phyloP scores from a whole-genome alignment of 2,797 vertebrate genomes.

The Mareca strepera region DNA sequence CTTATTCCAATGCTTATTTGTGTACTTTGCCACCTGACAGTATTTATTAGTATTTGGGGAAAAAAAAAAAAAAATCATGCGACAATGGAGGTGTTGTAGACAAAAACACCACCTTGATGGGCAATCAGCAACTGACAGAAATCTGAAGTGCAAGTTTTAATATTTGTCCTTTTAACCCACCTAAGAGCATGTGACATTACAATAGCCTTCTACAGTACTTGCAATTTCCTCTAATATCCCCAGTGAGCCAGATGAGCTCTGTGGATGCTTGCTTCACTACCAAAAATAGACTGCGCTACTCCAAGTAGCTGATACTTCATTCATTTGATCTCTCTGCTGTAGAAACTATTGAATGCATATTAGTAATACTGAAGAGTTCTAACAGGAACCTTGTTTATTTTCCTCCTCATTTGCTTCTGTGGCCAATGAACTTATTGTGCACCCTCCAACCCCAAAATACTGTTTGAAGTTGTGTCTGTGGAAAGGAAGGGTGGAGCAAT shows the following conservation, averaged over 20 bases:
- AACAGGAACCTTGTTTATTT: not conserved
- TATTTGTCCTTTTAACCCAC: slow-evolving; percentile 14
- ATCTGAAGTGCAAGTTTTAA: not conserved
- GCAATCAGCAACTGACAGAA: not conserved
- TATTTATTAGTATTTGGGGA: not conserved
- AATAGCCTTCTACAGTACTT: not conserved
- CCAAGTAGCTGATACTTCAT: not conserved
- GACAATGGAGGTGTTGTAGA: not conserved
- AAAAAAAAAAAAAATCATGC: not conserved
- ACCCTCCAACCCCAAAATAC: not conserved
- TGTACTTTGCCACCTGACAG: not conserved
- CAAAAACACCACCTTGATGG: not conserved
- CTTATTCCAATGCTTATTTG: not conserved
- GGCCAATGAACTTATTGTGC: not conserved
- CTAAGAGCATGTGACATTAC: slow-evolving; percentile 2
- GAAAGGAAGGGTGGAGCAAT: not conserved
- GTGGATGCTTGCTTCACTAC: not conserved
- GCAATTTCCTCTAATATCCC: slow-evolving; percentile 1
- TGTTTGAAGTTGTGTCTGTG: not conserved
- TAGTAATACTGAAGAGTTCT: not conserved
- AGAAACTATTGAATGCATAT: not conserved
- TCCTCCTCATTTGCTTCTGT: not conserved
- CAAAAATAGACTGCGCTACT: not conserved
- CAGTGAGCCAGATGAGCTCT: not conserved
- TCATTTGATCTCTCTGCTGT: not conserved